Base-by-base conservation (phyloP, 2,888 invertebrate genomes). In the Autographa gamma region DNA sequence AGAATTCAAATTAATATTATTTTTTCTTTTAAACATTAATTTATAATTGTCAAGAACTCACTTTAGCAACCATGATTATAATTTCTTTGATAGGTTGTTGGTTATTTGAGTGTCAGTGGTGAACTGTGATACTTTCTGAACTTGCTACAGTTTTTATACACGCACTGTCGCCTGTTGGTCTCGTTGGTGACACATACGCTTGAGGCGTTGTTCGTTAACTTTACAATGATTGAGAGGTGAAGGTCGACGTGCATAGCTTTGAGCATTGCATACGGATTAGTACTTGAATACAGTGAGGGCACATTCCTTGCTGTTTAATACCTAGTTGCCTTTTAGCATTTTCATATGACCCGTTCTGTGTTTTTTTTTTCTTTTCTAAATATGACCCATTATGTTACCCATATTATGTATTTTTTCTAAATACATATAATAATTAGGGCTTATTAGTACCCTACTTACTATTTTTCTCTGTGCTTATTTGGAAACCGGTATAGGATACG, bases 31-130 rank as follows among this genome's bases (percentile, higher is more conserved):
- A 25, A 25, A n/a, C n/a, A n/a, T 38, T 38, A 38, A 11, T 38
- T 38, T 38, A 34, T 34, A 34, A 9, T 8, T 34, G 34, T 34
- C 34, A 34, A 4, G 34, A 25, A 70, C 85, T 87, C 72, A 90
- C 93, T 93, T 94, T 93, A 86, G 93, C 91, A 83, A 91, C 92
- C 93, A 94, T 94, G 19, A 38, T 31, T 78, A 43, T 19, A 16
- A 56, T 43, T 79, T 61, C n/a, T 58, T 66, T 59, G 58, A 48
- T 70, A 25, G 31, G 68, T 69, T 92, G 91, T 93, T 87, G 77
- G 65, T 89, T 79, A 79, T 90, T 83, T 84, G 87, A 78, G 83
- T 86, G 86, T 90, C 86, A 79, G 81, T 77, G 77, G 73, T 85
- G 75, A 86, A 93, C 91, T 94, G 88, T 92, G 86, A 80, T 77